These are phyloP conservation scores for Drosophila burlai DNA, from an alignment of 1,140 invertebrate genomes.

Conservation along the genomic window DNA sequence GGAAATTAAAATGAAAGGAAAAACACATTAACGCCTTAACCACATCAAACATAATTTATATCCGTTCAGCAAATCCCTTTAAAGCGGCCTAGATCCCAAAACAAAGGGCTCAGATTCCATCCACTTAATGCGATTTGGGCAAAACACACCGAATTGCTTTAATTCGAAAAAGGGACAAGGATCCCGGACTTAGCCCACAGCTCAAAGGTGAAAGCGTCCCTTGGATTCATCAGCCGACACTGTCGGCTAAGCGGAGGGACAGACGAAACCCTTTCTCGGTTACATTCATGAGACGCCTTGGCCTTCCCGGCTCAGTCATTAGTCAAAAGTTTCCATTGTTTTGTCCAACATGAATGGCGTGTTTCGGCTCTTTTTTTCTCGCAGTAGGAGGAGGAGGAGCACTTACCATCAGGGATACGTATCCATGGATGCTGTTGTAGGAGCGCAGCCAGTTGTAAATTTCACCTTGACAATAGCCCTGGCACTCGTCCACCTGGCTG, in stretches of 20 bases:
- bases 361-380: not conserved
- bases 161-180: conserved; percentile 23
- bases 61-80: conserved; percentile 20
- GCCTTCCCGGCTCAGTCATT: conserved; percentile 23
- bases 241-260: too few species aligned
- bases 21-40: conserved; percentile 41
- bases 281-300: conserved; percentile 7
- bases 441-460: conserved; percentile 67
- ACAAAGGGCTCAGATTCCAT: conserved; percentile 25
- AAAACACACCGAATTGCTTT: conserved; percentile 24
- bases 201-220: conserved; percentile 32
- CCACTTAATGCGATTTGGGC: conserved; percentile 32
- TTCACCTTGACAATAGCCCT: conserved; percentile 75
- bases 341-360: conserved; percentile 1
- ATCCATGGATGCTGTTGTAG: conserved; percentile 80
- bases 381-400: not conserved
- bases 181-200: conserved; percentile 6
- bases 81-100: conserved; percentile 3
- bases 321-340: conserved; percentile 29
- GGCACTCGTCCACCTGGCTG: conserved; percentile 50
- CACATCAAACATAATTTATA: conserved; percentile 46
- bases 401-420: conserved; percentile 82
- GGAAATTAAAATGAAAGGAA: conserved; percentile 18
- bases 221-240: conserved; percentile 24
- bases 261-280: not conserved